Evolutionary conservation across 2,113 vertebrate species (phyloP).

Genomic region (Elachura formosa): DNA sequence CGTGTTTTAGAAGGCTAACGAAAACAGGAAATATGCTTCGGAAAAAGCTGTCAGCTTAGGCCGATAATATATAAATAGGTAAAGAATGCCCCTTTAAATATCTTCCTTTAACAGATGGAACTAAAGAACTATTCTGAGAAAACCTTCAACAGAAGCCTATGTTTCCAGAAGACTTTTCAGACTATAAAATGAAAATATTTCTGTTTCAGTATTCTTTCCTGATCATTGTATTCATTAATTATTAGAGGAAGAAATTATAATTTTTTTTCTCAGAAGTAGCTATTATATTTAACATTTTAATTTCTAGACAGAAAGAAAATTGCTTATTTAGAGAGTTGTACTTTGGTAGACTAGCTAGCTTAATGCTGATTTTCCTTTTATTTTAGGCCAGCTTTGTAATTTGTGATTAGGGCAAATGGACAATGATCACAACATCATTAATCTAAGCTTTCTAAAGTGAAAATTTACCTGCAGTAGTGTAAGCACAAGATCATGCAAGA

Average conservation of each 20-base stretch:
- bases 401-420: background rate
- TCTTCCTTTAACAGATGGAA: background rate
- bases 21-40: background rate
- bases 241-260: background rate
- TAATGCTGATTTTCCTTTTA: background rate
- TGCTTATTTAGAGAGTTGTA: background rate
- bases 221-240: background rate
- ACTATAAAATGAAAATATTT: background rate
- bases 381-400: background rate
- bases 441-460: background rate
- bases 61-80: background rate
- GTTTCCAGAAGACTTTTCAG: background rate
- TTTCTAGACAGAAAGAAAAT: background rate
- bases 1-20: background rate
- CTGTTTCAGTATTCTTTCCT: background rate
- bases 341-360: background rate
- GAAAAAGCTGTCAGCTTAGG: background rate
- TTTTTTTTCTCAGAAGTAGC: background rate
- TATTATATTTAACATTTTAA: background rate
- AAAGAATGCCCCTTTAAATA: background rate
- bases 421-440: background rate
- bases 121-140: slow-evolving; percentile 1
- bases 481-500: background rate
- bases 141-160: background rate
- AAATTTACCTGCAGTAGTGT: background rate